These are phyloP conservation scores for Loris lydekkerianus DNA, from an alignment of 2,797 vertebrate species.

Conservation along the genomic window DNA sequence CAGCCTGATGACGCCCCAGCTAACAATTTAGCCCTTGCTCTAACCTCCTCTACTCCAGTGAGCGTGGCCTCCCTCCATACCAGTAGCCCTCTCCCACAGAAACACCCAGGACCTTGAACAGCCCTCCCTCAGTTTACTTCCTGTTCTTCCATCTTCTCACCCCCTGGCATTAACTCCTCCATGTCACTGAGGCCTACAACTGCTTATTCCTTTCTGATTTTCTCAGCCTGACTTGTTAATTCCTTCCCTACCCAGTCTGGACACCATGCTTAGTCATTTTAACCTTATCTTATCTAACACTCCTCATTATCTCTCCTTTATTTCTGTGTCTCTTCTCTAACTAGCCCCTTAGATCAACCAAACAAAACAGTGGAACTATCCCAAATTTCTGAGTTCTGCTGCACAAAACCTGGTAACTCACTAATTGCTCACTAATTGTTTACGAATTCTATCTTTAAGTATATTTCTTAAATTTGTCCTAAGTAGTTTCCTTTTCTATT, in stretches of 20 bases:
- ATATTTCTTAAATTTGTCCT: neutral
- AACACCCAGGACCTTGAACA: neutral
- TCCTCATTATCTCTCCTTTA: neutral
- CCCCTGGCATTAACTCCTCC: neutral
- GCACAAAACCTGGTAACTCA: neutral
- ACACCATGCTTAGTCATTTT: neutral
- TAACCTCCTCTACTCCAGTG: neutral
- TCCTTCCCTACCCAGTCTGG: neutral
- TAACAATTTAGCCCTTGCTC: neutral
- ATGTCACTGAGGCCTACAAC: neutral
- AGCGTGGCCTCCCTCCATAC: neutral
- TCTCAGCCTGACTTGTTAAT: neutral
- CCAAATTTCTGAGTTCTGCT: neutral
- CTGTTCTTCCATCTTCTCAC: neutral
- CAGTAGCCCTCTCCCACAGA: neutral
- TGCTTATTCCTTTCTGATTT: neutral
- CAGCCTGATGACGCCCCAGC: neutral
- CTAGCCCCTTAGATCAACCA: neutral
- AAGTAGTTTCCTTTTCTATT: neutral
- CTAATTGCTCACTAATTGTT: neutral
- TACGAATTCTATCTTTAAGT: neutral
- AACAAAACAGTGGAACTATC: neutral
- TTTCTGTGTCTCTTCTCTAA: constrained; percentile 12
- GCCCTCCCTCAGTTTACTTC: neutral
- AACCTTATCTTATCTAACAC: neutral